A percentile compares a stretch with the other conserved stretches of the same genome.
These are phyloP conservation scores for Pardosa pseudoannulata DNA, from an alignment of 2,888 invertebrate species.

Conservation along the genomic window DNA sequence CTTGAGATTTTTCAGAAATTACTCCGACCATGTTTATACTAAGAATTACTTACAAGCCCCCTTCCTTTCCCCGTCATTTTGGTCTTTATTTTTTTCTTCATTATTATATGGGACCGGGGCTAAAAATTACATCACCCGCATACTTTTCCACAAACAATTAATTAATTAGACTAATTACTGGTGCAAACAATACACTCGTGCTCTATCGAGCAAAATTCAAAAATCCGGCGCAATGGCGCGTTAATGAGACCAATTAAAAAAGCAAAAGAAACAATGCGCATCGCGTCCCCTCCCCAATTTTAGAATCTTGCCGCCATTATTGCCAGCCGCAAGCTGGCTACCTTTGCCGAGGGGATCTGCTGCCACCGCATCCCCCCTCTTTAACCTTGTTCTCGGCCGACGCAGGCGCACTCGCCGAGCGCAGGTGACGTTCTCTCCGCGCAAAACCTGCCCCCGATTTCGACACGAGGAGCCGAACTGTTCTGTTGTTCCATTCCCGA, in stretches of 20 bases:
- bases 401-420: conserved; percentile 20
- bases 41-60: too few species aligned
- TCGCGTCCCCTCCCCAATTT: conserved; percentile 16
- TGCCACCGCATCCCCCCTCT: conserved; percentile 23
- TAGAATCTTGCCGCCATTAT: conserved; percentile 30
- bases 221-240: conserved; percentile 12
- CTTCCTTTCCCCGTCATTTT: too few species aligned
- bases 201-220: conserved; percentile 9
- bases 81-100: neutral
- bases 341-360: conserved; percentile 20
- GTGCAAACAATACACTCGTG: conserved; percentile 9
- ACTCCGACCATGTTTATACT: too few species aligned
- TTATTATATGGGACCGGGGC: too few species aligned
- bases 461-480: conserved; percentile 2
- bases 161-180: conserved; percentile 14
- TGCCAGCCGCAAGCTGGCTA: conserved; percentile 15
- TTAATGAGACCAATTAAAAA: conserved; percentile 16
- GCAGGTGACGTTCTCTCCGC: conserved; percentile 31
- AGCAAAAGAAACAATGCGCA: conserved; percentile 1
- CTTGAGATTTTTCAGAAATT: too few species aligned
- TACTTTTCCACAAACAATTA: neutral
- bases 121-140: neutral
- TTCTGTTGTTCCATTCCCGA: neutral
- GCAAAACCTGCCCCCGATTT: conserved; percentile 12
- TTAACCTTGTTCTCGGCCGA: conserved; percentile 41